Base-by-base conservation (phyloP, 1,140 invertebrate species). In the Drosophila sulfurigaster region DNA sequence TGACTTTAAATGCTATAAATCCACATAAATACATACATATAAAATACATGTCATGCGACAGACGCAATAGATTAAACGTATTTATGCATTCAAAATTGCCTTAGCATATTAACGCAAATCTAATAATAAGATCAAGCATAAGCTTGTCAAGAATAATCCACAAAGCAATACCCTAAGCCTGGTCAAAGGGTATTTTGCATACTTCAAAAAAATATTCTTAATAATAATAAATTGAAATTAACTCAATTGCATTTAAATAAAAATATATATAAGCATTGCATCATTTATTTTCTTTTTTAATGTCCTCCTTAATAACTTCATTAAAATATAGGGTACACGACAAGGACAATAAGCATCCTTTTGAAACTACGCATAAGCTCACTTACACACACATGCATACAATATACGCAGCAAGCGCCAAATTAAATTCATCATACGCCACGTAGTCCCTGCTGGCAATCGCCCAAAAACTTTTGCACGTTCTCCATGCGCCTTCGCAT, bases 381-480 rank as follows among this genome's bases (percentile, higher is more conserved):
- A 2, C 3, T 30, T 63, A 35, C 28, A 32, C 4, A 30, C 62
- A 20, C 28, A 10, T 46, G 3, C 48, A 28, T n/a, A 52, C 10
- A 30, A 54, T 62, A 58, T 72, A 43, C 30, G 13, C 66, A 25
- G 35, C 20, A 1, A 59, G 43, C 20, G 48, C 20, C 25, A 68
- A 85, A 71, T 78, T 52, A 81, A 67, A 85, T 83, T 85, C 65
- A 81, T 85, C 81, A 86, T 85, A 71, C 69, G 74, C 69, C 66
- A 78, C 82, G 74, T 81, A 52, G 52, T 32, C 59, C 48, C 64
- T 45, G 15, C 13, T 62, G 79, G 59, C 60, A 58, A 51, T 25
- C 11, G 16, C 45, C 59, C 46, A 43, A 46, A 66, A 83, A 81
- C 62, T 85, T 83, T 85, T 41, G 78, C 78, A 85, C 74, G 66